Evolutionary conservation across 2,113 vertebrate genomes (phyloP).

Genomic region (Scartelaos histophorus): DNA sequence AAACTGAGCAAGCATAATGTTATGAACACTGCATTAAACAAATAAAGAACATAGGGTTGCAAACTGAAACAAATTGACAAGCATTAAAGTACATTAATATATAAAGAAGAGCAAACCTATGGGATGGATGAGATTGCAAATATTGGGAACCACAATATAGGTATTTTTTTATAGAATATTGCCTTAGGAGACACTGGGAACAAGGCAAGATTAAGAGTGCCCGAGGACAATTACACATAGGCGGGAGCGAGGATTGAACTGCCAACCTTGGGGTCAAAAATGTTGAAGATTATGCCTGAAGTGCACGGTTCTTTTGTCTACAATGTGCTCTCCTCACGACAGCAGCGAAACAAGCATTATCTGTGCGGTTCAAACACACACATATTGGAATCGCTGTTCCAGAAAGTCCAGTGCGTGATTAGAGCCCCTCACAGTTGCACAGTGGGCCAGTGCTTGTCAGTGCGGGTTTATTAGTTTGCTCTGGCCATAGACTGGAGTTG

Average conservation of each 20-base stretch:
- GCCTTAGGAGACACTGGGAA: neutral
- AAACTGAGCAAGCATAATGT: conserved; percentile 3
- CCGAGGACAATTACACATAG: neutral
- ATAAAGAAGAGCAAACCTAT: neutral
- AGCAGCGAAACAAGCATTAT: conserved; percentile 8
- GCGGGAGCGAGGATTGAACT: neutral
- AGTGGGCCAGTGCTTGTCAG: conserved; percentile 41
- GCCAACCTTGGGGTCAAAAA: neutral
- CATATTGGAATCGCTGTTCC: conserved; percentile 21
- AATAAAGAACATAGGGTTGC: neutral
- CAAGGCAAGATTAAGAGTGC: neutral
- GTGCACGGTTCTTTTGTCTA: neutral
- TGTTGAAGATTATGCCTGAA: neutral
- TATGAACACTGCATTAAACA: neutral
- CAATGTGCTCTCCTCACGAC: neutral
- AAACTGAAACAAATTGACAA: neutral
- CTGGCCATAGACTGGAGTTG: conserved; percentile 47
- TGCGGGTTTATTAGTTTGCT: conserved; percentile 59
- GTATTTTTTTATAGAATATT: no score
- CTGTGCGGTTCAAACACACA: conserved; percentile 20
- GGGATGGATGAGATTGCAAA: no score
- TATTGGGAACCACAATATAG: no score
- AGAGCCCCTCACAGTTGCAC: conserved; percentile 32
- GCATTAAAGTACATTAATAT: neutral
- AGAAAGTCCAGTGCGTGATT: conserved; percentile 50